These are phyloP conservation scores for Eupithecia centaureata DNA, from an alignment of 2,888 invertebrate genomes.

Conservation along the genomic window DNA sequence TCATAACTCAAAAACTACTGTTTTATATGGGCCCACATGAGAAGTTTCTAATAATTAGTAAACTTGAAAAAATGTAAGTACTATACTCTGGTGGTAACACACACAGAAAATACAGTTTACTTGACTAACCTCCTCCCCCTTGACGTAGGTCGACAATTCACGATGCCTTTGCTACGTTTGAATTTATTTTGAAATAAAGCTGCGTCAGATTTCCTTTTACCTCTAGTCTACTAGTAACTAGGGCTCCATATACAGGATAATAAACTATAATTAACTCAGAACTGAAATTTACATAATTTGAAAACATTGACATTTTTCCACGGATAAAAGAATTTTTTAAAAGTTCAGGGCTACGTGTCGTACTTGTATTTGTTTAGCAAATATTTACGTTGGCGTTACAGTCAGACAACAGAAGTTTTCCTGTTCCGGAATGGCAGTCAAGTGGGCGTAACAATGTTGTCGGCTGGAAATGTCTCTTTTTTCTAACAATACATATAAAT, in stretches of 20 bases:
- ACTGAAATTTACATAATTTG: background rate
- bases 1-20: no score
- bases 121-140: no score
- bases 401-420: slow-evolving; percentile 3
- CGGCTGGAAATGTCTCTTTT: background rate
- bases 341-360: slow-evolving; percentile 3
- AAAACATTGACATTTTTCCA: background rate
- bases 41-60: no score
- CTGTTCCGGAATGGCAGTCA: slow-evolving; percentile 13
- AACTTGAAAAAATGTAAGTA: no score
- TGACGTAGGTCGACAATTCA: no score
- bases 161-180: background rate
- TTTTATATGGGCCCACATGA: no score
- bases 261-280: background rate
- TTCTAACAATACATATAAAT: background rate
- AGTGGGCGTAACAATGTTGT: slow-evolving; percentile 7
- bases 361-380: background rate
- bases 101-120: no score
- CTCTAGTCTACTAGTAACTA: background rate
- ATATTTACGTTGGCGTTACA: background rate
- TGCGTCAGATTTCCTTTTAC: background rate
- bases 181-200: background rate
- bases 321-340: background rate
- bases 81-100: no score
- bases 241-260: background rate